phyloP scores from a whole-genome alignment of 2,113 vertebrate species.

The Halichoeres trimaculatus region DNA sequence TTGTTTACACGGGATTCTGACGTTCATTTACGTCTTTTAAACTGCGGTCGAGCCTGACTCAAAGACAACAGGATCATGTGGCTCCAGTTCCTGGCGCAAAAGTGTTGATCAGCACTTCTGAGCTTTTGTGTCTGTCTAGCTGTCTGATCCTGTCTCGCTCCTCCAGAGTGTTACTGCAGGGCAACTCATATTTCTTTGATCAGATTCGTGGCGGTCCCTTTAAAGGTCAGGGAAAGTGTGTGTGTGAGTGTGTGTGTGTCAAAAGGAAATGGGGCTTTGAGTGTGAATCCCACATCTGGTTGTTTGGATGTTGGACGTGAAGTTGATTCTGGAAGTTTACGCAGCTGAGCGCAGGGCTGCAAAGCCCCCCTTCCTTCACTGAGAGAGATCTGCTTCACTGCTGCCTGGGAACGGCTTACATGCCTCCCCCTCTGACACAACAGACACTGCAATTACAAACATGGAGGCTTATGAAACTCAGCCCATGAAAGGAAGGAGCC shows the following conservation, averaged over 20 bases:
- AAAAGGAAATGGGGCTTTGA: constrained; percentile 39
- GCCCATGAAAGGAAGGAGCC: constrained; percentile 61
- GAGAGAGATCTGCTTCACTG: constrained; percentile 47
- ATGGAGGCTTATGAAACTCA: constrained; percentile 40
- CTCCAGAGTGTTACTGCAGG: constrained; percentile 42
- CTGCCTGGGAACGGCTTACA: constrained; percentile 57
- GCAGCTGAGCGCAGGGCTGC: constrained; percentile 71
- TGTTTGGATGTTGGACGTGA: constrained; percentile 63
- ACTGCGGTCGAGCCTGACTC: constrained; percentile 35
- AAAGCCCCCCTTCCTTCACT: constrained; percentile 32
- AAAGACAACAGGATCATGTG: constrained; percentile 41
- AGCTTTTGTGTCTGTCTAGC: constrained; percentile 37
- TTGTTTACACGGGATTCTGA: constrained; percentile 43
- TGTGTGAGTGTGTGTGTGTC: neutral
- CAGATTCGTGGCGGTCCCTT: neutral
- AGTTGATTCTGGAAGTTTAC: constrained; percentile 73
- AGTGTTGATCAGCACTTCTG: constrained; percentile 59
- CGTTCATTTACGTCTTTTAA: constrained; percentile 55
- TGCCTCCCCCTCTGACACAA: constrained; percentile 17
- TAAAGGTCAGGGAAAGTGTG: constrained; percentile 38
- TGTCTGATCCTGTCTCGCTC: constrained; percentile 43
- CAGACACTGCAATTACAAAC: constrained; percentile 54
- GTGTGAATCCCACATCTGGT: constrained; percentile 70
- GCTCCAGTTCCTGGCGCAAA: constrained; percentile 50
- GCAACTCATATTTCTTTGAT: constrained; percentile 29